Conservation (phyloP, 1,140 invertebrate genomes). For the Megalopta genalis region DNA sequence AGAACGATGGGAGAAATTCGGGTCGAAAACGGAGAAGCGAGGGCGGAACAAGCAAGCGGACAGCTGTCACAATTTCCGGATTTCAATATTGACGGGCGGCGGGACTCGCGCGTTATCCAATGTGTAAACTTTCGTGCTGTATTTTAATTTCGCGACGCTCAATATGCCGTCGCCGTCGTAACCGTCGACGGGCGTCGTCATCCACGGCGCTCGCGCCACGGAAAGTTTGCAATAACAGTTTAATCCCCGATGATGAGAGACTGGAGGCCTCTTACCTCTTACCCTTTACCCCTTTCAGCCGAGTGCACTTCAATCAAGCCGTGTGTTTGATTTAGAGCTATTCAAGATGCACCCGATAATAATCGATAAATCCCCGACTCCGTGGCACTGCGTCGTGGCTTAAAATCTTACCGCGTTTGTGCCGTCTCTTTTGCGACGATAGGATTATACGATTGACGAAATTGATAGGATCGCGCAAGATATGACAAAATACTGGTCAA, state of each 20-base stretch:
- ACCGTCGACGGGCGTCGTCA: conserved; percentile 7
- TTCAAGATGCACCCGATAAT: conserved; percentile 63
- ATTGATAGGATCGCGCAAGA: too few relatives aligned
- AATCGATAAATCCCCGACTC: conserved; percentile 62
- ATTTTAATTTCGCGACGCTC: conserved; percentile 74
- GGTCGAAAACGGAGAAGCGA: conserved; percentile 37
- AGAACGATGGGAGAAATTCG: conserved; percentile 44
- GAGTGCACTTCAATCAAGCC: conserved; percentile 70
- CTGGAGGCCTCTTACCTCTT: conserved; percentile 55
- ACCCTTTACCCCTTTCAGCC: conserved; percentile 64
- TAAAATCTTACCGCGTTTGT: conserved; percentile 14
- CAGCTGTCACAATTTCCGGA: conserved; percentile 67
- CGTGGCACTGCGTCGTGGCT: not conserved
- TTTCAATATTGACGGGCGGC: conserved; percentile 70
- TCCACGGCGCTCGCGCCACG: conserved; percentile 42
- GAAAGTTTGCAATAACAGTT: conserved; percentile 74
- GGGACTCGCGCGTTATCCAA: conserved; percentile 69
- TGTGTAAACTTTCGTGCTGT: conserved; percentile 74
- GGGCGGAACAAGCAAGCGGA: conserved; percentile 27
- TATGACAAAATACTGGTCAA: too few relatives aligned
- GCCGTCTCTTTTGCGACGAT: not conserved
- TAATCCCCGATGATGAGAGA: conserved; percentile 75
- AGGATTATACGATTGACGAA: not conserved
- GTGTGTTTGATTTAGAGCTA: conserved; percentile 66
- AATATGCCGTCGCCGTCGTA: conserved; percentile 62